These are phyloP conservation scores for Chamaetylas fuelleborni DNA, from an alignment of 2,113 vertebrate species.

Conservation along the genomic window DNA sequence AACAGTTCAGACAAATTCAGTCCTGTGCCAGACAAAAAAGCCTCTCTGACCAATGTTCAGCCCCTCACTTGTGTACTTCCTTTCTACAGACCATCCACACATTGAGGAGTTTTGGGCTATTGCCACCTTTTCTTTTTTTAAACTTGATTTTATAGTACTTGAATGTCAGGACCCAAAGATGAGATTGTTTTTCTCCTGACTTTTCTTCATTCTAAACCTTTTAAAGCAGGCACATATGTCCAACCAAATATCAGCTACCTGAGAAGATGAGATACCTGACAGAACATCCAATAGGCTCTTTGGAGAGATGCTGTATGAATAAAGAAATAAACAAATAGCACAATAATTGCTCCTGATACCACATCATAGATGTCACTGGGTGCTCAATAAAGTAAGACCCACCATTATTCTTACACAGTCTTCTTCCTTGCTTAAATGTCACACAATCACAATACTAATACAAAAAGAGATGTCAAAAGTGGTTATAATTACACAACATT, in stretches of 20 bases:
- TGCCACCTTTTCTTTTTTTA: neutral
- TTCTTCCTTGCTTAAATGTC: neutral
- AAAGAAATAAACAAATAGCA: neutral
- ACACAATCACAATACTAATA: neutral
- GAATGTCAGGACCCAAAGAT: neutral
- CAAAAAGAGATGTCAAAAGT: neutral
- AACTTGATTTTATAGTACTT: neutral
- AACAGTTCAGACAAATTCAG: neutral
- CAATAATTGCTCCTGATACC: neutral
- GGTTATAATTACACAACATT: neutral
- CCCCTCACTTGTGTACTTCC: neutral
- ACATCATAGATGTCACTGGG: neutral
- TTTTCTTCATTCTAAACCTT: neutral
- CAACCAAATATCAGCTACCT: neutral
- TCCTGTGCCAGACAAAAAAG: neutral
- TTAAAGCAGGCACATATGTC: fast-evolving
- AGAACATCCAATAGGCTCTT: neutral
- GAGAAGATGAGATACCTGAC: neutral
- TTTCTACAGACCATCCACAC: neutral
- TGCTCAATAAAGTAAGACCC: neutral
- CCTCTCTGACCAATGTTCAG: neutral
- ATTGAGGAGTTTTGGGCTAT: neutral
- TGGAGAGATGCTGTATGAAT: neutral
- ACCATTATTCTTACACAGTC: neutral
- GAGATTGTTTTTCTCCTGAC: neutral